A percentile compares a stretch with the other conserved stretches of the same genome.
phyloP scores from a whole-genome alignment of 1,140 invertebrate species.

The Campoletis sonorensis region DNA sequence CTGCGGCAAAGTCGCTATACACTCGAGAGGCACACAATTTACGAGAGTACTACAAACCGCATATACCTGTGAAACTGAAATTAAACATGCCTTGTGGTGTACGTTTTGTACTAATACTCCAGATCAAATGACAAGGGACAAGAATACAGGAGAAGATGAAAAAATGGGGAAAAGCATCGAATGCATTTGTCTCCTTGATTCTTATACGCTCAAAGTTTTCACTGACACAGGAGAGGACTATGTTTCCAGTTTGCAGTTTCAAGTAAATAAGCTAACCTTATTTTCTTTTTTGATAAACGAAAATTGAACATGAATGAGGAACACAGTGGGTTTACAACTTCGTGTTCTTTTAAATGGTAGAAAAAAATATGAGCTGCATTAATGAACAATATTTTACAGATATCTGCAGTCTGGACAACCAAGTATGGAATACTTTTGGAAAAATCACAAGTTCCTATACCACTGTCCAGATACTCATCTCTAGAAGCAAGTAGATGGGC shows the following conservation, averaged over 20 bases:
- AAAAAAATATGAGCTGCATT: not conserved
- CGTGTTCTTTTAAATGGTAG: too few species aligned
- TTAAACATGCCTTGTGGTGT: slow-evolving; percentile 90
- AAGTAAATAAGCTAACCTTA: slow-evolving; percentile 77
- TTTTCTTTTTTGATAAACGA: too few species aligned
- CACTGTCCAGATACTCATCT: slow-evolving; percentile 62
- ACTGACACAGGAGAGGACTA: slow-evolving; percentile 89
- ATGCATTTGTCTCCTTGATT: slow-evolving; percentile 87
- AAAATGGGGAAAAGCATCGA: slow-evolving; percentile 66
- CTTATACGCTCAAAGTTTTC: slow-evolving; percentile 86
- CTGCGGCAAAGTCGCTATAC: slow-evolving; percentile 88
- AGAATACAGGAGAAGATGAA: slow-evolving; percentile 61
- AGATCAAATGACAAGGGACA: slow-evolving; percentile 71
- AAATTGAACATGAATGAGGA: too few species aligned
- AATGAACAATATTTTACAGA: slow-evolving; percentile 61
- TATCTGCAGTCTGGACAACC: slow-evolving; percentile 83
- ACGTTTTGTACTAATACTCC: slow-evolving; percentile 81
- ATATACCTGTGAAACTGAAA: slow-evolving; percentile 88
- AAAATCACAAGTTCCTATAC: slow-evolving; percentile 72
- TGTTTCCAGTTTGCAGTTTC: slow-evolving; percentile 88
- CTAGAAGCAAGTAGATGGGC: slow-evolving; percentile 66
- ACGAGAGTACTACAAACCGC: slow-evolving; percentile 77
- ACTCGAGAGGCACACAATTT: slow-evolving; percentile 80
- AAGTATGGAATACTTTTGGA: slow-evolving; percentile 88
- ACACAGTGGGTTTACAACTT: too few species aligned